phyloP scores from a whole-genome alignment of 1,140 invertebrate species.

The Streblospio benedicti region DNA sequence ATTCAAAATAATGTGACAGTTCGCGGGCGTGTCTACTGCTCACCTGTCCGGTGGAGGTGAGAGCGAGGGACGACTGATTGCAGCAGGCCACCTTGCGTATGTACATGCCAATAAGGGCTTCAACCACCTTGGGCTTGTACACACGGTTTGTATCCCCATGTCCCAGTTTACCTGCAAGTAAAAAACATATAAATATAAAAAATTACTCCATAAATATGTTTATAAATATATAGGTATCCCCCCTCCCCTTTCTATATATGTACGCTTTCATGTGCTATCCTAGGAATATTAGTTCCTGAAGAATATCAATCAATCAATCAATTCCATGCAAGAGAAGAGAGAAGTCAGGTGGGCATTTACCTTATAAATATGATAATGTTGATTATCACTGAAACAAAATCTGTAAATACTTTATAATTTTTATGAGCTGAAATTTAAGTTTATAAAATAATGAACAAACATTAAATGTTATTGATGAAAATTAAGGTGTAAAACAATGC shows the following conservation, averaged over 20 bases:
- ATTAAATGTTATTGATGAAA: no score
- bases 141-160: slow-evolving; percentile 46
- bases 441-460: no score
- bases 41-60: slow-evolving; percentile 80
- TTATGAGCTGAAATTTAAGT: no score
- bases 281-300: no score
- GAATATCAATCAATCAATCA: not conserved
- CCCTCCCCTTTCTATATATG: not conserved
- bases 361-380: no score
- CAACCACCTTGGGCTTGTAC: slow-evolving; percentile 71
- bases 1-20: not conserved
- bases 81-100: slow-evolving; percentile 90
- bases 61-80: slow-evolving; percentile 85
- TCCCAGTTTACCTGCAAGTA: slow-evolving; percentile 38
- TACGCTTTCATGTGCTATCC: no score
- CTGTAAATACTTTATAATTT: no score
- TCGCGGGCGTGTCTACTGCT: slow-evolving; percentile 13
- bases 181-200: slow-evolving; percentile 1
- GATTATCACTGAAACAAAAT: no score
- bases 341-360: no score
- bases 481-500: no score
- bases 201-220: not conserved
- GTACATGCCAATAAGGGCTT: slow-evolving; percentile 74
- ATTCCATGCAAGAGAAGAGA: no score
- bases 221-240: not conserved